Evolutionary conservation across 2,888 invertebrate genomes (phyloP), one percentile per base, ranked within the genome.

Genomic region (Ormyrus nitidulus): DNA sequence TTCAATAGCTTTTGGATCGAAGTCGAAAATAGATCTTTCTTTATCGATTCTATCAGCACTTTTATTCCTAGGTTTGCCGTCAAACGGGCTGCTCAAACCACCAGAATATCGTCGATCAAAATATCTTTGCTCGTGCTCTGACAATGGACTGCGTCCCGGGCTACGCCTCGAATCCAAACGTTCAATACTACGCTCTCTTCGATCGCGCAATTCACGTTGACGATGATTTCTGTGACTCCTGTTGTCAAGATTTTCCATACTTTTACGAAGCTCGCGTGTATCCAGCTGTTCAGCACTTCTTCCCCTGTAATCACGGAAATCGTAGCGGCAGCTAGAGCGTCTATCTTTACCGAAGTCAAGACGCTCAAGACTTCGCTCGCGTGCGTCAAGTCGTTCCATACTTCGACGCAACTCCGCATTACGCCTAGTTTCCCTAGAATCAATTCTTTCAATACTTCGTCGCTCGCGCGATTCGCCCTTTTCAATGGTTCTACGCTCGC

Each of bases 41-140:
- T 84, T 86, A 61, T 90, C 88, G 9, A 90, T 80, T 9, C 87
- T 85, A 44, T 90, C 90, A 4, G 85, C 85, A 83, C 89, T 90
- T 75, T 87, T 89, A 0, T 89, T 87, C 1, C 87, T 85, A 2
- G 83, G 75, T 71, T 84, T 75, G 79, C 34, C 4, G 34, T 84
- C 58, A 13, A 85, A 84, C 0, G 88, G 87, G 73, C 88, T 88
- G 48, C 82, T 85, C 7, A 51, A 8, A 66, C 84, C 86, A 0
- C 85, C 87, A 0, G 87, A 88, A 69, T 88, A 87, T 49, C 87
- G 85, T 0, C 88, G 84, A 77, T 90, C 89, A n/a, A 86, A 83
- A 1, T 90, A 89, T 56, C 88, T 85, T 46, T 88, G 86, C 66
- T 88, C 86, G 71, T 87, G 86, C 13, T 89, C 87, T 1, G 80